These are phyloP conservation scores for Leptoclinus maculatus DNA, from an alignment of 2,797 vertebrate genomes.

Conservation along the genomic window DNA sequence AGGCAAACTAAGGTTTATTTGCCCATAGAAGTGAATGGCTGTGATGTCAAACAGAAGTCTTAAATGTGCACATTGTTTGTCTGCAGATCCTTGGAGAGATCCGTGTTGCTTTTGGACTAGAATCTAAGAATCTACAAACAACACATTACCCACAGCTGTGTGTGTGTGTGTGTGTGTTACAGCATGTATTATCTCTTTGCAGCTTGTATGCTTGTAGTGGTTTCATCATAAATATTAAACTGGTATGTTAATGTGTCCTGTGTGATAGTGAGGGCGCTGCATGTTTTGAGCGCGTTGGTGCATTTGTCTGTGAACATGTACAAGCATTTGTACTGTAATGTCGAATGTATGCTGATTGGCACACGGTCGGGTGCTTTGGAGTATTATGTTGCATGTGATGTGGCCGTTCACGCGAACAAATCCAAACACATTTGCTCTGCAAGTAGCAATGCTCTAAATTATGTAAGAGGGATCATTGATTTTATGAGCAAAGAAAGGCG, in stretches of 20 bases:
- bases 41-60: slow-evolving; percentile 50
- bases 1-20: slow-evolving; percentile 56
- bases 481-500: slow-evolving; percentile 72
- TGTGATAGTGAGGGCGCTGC: background rate
- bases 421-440: slow-evolving; percentile 45
- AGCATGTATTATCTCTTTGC: background rate
- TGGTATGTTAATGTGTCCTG: background rate
- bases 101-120: slow-evolving; percentile 18
- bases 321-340: slow-evolving; percentile 9
- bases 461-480: slow-evolving; percentile 76
- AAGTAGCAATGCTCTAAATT: slow-evolving; percentile 70
- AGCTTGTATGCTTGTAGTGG: background rate
- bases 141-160: background rate
- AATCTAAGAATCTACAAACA: slow-evolving; percentile 17
- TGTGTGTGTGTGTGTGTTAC: background rate
- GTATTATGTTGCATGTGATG: slow-evolving; percentile 20
- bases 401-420: slow-evolving; percentile 61
- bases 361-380: slow-evolving; percentile 6
- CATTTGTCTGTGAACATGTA: slow-evolving; percentile 7
- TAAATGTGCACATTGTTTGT: slow-evolving; percentile 55
- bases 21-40: slow-evolving; percentile 33
- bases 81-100: slow-evolving; percentile 38
- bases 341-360: slow-evolving; percentile 1
- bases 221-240: slow-evolving; percentile 19
- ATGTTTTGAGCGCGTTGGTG: background rate